Percentiles rank a stretch among this genome's conserved stretches.
Evolutionary conservation across 2,888 invertebrate genomes (phyloP).

Genomic region (Drosophila mulleri): DNA sequence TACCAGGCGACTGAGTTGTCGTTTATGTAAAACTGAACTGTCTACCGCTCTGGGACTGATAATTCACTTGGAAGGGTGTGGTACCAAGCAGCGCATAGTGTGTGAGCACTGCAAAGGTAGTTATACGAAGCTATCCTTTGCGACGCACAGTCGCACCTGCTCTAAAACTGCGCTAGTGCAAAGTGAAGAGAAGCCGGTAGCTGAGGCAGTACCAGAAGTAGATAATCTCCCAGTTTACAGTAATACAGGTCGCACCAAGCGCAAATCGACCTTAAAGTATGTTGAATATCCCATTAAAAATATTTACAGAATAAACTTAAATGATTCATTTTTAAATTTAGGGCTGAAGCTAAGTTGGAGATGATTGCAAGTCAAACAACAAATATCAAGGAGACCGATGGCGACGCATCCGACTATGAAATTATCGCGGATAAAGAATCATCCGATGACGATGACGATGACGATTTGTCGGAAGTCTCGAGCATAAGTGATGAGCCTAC

Average conservation of each 20-base stretch:
- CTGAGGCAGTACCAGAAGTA: background rate
- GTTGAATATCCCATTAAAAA: background rate
- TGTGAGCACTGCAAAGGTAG: constrained; percentile 73
- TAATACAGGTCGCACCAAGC: constrained; percentile 81
- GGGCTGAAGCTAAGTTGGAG: constrained; percentile 82
- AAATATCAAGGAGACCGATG: constrained; percentile 53
- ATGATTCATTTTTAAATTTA: constrained; percentile 26
- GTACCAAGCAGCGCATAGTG: constrained; percentile 53
- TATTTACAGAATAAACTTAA: background rate
- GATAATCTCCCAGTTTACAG: constrained; percentile 48
- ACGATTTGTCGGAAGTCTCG: constrained; percentile 72
- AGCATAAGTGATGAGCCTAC: constrained; percentile 14
- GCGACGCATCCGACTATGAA: constrained; percentile 71
- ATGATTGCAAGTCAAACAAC: constrained; percentile 61
- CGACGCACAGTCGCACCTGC: constrained; percentile 71
- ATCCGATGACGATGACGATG: constrained; percentile 51
- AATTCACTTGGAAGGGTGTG: constrained; percentile 79
- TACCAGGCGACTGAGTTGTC: constrained; percentile 70
- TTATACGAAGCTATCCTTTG: constrained; percentile 57
- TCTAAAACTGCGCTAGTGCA: constrained; percentile 4
- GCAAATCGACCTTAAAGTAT: constrained; percentile 81
- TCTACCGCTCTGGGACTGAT: constrained; percentile 79
- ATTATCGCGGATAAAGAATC: constrained; percentile 60
- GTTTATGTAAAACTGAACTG: constrained; percentile 72
- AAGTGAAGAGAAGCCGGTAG: background rate